Evolutionary conservation across 2,113 vertebrate genomes (phyloP), one percentile per base, ranked within the genome.

Genomic region (Vulpes ferrilata): DNA sequence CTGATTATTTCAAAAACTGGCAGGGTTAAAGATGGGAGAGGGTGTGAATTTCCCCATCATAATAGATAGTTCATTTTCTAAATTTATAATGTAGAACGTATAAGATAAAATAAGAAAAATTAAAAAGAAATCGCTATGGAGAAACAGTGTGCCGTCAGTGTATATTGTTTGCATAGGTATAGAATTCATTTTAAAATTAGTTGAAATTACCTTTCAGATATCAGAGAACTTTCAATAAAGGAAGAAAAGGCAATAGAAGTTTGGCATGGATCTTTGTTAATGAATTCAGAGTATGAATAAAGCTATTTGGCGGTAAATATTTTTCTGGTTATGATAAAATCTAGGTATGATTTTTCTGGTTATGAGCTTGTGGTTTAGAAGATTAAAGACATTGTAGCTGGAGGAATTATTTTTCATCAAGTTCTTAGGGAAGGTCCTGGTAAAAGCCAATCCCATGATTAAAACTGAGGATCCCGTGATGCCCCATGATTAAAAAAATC

Each of bases 281-380:
- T 85, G 2, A 96, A 93, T 96, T 90, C 32, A 89, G 55, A 92
- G 7, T 22, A 71, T 57, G 73, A 78, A 79, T 64, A 55, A 92
- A 93, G 23, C 4, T 51, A 88, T 87, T 87, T 35, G 15, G 57
- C 25, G 5, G 5, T 92, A 97, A 91, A 83, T 93, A 85, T 91
- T 81, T 96, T 96, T 89, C 60, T 95, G 30, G 27, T 27, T 95
- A 84, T 94, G 67, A 71, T 86, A 93, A 88, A 90, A 73, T 87
- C 22, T 84, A 7, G 8, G 85, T 95, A 82, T 89, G 9, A 85
- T 86, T 93, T 96, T 93, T 95, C 71, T 69, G 27, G 48, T 90
- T 88, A 57, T 82, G 11, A 59, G 30, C 23, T 73, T 60, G 27
- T 97, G 79, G 59, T 96, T 92, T 84, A 17, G 48, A 90, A 88